Evolutionary conservation across 2,888 invertebrate genomes (phyloP), one percentile per base, ranked within the genome.

Genomic region (Schizotus pectinicornis): DNA sequence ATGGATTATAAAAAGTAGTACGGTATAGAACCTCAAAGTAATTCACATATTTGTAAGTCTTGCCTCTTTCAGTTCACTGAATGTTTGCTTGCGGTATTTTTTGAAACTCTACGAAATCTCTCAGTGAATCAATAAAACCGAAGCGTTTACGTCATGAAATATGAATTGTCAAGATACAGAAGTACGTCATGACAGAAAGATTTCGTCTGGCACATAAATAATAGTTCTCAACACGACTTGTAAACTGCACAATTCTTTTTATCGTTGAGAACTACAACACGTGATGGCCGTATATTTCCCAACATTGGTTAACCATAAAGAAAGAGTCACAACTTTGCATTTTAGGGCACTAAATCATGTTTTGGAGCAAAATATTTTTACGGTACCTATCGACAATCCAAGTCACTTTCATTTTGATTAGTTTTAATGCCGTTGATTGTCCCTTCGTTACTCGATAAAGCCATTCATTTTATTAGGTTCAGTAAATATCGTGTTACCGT

Each of bases 161-260:
- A 58, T 58, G 58, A 53, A 48, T 53, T 53, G 58, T 58, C 53
- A 53, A 58, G 58, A 58, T 58, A 51, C 37, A 9, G 11, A 43
- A 49, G 41, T 46, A 47, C 39, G 36, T 48, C 42, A 32, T 52
- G 57, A 41, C 50, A 52, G 46, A 42, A 47, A 51, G 47, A 48
- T 49, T 53, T 58, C 57, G 50, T 47, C 47, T 46, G 47, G 50
- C 32, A 45, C 52, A 57, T 52, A 52, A 52, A 43, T 56, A 56
- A 56, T 54, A 54, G 54, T 47, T 41, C 30, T 54, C 39, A 31
- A 46, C 43, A 32, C 42, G 50, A 50, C 49, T 56, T 50, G 45
- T 57, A 39, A 53, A 47, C 54, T 47, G 47, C 47, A 52, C 36
- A 54, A 33, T 47, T 53, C 45, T 46, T 50, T 54, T 54, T 47